Percentiles rank a stretch among this genome's conserved stretches.
Conservation (phyloP, 2,888 invertebrate species). For the Elmis aenea region DNA sequence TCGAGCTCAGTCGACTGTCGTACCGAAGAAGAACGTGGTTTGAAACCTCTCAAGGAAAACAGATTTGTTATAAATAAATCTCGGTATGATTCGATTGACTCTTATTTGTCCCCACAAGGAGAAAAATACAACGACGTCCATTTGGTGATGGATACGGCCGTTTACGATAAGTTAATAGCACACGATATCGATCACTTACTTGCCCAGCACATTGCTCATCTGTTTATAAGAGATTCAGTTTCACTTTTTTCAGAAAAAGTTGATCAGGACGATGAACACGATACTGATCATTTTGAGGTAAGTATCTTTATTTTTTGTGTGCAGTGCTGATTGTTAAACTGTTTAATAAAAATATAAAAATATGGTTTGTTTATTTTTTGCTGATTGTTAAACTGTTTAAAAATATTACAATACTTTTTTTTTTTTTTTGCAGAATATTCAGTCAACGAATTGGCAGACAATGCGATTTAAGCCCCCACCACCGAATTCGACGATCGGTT, state of each 20-base stretch:
- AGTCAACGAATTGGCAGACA: constrained; percentile 99
- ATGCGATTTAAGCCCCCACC: constrained; percentile 99
- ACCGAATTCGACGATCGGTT: constrained; percentile 92
- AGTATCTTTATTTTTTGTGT: constrained; percentile 14
- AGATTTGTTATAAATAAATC: constrained; percentile 88
- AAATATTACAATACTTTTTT: constrained; percentile 1
- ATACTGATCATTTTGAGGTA: constrained; percentile 98
- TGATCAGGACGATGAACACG: constrained; percentile 86
- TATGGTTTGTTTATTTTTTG: constrained; percentile 6
- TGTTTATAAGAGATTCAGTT: constrained; percentile 96
- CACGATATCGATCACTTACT: constrained; percentile 90
- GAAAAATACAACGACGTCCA: constrained; percentile 93
- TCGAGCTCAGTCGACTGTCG: constrained; percentile 94
- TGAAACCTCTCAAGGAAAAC: constrained; percentile 64
- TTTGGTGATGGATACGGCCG: constrained; percentile 75
- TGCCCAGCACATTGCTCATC: constrained; percentile 93
- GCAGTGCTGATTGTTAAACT: background rate
- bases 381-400: background rate
- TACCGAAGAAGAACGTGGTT: constrained; percentile 85
- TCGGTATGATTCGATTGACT: constrained; percentile 96
- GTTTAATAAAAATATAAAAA: background rate
- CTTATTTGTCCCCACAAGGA: constrained; percentile 86
- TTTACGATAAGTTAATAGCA: constrained; percentile 76
- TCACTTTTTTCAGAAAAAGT: constrained; percentile 93
- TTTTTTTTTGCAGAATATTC: constrained; percentile 72